phyloP scores from a whole-genome alignment of 2,888 invertebrate species.

The Meiosimyza platycephala region DNA sequence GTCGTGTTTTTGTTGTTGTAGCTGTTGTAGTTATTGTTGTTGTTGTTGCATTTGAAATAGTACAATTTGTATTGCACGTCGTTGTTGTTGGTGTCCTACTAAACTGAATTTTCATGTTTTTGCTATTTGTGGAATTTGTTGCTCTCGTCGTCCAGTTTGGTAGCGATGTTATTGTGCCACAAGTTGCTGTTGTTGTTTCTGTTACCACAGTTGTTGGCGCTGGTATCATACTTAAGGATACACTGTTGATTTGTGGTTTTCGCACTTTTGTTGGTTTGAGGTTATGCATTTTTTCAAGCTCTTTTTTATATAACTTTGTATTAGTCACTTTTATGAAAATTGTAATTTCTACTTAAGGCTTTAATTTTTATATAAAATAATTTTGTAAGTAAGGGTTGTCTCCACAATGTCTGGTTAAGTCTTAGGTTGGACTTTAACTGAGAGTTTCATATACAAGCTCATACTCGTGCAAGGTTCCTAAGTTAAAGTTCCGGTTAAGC shows the following conservation, averaged over 20 bases:
- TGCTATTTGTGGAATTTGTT: slow-evolving; percentile 3
- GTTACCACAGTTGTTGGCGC: slow-evolving; percentile 4
- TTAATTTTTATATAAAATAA: no score
- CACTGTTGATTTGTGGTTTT: background rate
- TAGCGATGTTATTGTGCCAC: background rate
- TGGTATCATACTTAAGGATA: background rate
- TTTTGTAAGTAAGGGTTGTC: no score
- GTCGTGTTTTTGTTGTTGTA: background rate
- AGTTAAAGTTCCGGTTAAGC: no score
- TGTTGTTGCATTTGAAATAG: slow-evolving; percentile 1
- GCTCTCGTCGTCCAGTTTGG: background rate
- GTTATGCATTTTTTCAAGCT: no score
- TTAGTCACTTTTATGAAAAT: no score
- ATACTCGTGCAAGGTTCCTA: no score
- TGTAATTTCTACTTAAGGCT: no score
- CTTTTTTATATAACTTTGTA: no score
- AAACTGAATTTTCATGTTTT: slow-evolving; percentile 13
- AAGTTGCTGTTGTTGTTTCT: background rate
- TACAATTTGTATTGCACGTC: background rate
- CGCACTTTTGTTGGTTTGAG: background rate
- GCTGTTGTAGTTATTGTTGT: background rate
- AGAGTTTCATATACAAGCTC: no score
- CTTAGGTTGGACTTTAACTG: no score
- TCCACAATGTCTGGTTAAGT: no score
- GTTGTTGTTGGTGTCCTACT: slow-evolving; percentile 19